Conservation (phyloP, 2,113 vertebrate genomes). For the Prunella fulvescens region DNA sequence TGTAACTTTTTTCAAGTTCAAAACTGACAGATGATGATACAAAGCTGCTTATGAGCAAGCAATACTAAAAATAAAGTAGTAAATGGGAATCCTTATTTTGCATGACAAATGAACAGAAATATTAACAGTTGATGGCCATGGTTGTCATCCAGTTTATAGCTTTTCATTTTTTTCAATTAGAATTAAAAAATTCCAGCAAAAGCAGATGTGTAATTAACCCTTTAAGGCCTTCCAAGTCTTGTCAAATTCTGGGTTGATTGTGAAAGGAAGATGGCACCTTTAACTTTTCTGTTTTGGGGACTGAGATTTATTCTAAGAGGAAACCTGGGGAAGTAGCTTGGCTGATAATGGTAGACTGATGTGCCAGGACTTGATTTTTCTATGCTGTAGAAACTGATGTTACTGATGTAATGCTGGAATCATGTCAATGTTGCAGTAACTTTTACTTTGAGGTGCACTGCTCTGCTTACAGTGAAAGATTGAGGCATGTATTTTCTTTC, state of each 20-base stretch:
- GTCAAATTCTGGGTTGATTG: not conserved
- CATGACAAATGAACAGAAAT: not conserved
- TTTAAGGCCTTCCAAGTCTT: not conserved
- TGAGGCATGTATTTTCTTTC: not conserved
- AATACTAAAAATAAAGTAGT: not conserved
- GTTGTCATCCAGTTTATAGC: not conserved
- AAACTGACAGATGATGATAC: not conserved
- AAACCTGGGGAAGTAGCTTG: not conserved
- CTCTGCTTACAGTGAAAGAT: not conserved
- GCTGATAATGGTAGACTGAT: not conserved
- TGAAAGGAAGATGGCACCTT: not conserved
- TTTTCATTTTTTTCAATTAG: not conserved
- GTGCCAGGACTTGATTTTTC: not conserved
- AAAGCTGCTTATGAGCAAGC: not conserved
- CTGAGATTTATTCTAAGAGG: not conserved
- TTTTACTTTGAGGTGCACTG: not conserved
- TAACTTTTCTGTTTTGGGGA: not conserved
- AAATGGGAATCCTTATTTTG: not conserved
- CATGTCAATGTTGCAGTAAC: fast-evolving
- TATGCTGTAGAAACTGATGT: not conserved
- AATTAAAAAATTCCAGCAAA: not conserved
- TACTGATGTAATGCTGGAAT: not conserved
- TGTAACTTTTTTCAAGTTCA: not conserved
- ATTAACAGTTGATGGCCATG: not conserved
- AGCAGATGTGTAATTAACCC: not conserved